A percentile compares a stretch with the other conserved stretches of the same genome.
Conservation (phyloP, 2,888 invertebrate species). For the Andrena haemorrhoa region DNA sequence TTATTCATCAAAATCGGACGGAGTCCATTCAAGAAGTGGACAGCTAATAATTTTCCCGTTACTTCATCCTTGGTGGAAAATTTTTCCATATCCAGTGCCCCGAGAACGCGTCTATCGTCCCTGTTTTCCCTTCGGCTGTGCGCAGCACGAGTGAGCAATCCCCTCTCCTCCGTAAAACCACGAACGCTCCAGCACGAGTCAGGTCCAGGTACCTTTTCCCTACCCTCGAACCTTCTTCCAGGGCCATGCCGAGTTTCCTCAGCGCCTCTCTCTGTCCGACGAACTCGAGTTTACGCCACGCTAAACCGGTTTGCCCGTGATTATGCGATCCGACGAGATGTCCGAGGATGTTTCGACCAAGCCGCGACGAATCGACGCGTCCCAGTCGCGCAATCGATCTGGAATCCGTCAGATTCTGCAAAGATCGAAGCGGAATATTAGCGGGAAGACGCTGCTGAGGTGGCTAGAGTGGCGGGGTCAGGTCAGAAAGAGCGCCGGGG, state of each 20-base stretch:
- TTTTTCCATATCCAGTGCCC: background rate
- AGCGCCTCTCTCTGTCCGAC: conserved; percentile 27
- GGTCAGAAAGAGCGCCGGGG: conserved; percentile 46
- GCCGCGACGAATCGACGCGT: conserved; percentile 26
- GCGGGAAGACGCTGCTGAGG: background rate
- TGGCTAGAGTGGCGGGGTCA: conserved; percentile 16
- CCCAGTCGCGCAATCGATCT: background rate
- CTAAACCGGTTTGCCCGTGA: conserved; percentile 66
- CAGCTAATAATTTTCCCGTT: background rate
- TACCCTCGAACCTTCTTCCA: conserved; percentile 27
- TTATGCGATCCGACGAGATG: conserved; percentile 40
- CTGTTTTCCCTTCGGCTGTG: conserved; percentile 19
- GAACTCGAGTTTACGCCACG: conserved; percentile 38
- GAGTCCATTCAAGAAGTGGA: background rate
- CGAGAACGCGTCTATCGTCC: background rate
- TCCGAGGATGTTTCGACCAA: background rate
- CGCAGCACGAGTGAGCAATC: conserved; percentile 43
- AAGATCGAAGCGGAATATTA: background rate
- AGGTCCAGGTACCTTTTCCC: conserved; percentile 53
- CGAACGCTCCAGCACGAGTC: conserved; percentile 51
- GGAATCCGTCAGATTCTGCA: background rate
- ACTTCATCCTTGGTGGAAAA: background rate
- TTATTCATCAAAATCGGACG: background rate
- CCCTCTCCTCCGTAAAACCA: conserved; percentile 32
- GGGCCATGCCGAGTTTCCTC: conserved; percentile 52